These are phyloP conservation scores for Philypnodon macrostomus DNA, from an alignment of 2,797 vertebrate species.

Conservation along the genomic window DNA sequence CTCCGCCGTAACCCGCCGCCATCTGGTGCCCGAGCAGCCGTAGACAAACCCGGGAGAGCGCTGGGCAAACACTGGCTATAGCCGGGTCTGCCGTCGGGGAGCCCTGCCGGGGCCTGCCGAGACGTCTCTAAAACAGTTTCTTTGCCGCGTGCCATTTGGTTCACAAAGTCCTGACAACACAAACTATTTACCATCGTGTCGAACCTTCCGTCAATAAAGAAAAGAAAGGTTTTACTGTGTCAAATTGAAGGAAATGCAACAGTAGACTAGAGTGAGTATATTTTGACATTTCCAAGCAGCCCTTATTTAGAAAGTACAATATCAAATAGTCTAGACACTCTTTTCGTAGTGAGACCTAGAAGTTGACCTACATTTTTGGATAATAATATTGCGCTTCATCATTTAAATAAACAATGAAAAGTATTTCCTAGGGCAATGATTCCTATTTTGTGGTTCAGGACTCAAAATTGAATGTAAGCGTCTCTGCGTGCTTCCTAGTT, in stretches of 20 bases:
- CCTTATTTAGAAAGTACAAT: no score
- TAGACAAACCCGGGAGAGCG: slow-evolving; percentile 51
- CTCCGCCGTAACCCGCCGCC: slow-evolving; percentile 57
- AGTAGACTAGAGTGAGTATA: not conserved
- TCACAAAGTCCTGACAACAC: slow-evolving; percentile 48
- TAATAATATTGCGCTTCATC: no score
- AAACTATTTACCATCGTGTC: slow-evolving; percentile 60
- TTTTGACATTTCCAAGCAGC: no score
- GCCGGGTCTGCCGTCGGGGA: slow-evolving; percentile 61
- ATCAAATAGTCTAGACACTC: no score
- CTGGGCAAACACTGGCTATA: slow-evolving; percentile 56
- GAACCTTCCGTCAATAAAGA: slow-evolving; percentile 17
- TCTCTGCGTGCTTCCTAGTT: no score
- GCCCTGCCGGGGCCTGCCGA: slow-evolving; percentile 33
- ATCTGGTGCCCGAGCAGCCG: slow-evolving; percentile 56
- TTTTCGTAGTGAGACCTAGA: no score
- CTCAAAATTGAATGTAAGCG: no score
- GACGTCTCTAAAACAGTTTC: slow-evolving; percentile 50
- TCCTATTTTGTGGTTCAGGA: no score
- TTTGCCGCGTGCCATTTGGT: slow-evolving; percentile 55
- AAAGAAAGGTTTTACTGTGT: slow-evolving; percentile 9
- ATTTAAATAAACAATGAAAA: no score
- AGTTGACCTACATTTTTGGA: no score
- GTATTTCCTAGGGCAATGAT: no score
- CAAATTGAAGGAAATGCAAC: slow-evolving; percentile 5